Evolutionary conservation across 2,113 vertebrate species (phyloP).

Genomic region (Entomyzon cyanotis): DNA sequence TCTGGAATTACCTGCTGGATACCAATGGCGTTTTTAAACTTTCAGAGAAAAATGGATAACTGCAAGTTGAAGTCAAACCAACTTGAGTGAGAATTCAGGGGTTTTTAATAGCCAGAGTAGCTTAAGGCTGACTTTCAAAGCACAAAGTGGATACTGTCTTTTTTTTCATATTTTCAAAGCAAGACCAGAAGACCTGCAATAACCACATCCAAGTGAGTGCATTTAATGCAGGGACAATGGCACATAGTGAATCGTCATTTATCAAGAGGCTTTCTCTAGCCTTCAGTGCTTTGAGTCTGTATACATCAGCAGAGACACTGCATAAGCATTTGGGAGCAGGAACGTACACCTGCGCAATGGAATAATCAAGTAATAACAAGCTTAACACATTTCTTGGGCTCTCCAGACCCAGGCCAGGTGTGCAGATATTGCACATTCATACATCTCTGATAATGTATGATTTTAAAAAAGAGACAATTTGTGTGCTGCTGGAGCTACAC

Average conservation of each 20-base stretch:
- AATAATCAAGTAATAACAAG: slow-evolving; percentile 37
- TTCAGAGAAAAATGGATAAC: neutral
- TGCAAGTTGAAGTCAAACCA: neutral
- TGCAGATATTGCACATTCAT: neutral
- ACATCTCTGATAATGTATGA: neutral
- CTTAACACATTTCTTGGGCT: neutral
- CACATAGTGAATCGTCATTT: neutral
- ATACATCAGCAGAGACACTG: neutral
- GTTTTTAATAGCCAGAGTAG: neutral
- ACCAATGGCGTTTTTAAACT: neutral
- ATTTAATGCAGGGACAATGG: neutral
- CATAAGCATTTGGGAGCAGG: neutral
- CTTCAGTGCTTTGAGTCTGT: neutral
- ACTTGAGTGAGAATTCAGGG: neutral
- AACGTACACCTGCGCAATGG: neutral
- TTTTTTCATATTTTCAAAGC: neutral
- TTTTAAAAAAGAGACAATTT: neutral
- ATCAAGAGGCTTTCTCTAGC: neutral
- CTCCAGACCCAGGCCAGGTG: slow-evolving; percentile 1
- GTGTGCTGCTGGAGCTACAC: neutral
- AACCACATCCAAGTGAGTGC: neutral
- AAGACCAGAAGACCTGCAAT: neutral
- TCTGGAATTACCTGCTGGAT: slow-evolving; percentile 19
- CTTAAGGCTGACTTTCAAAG: neutral
- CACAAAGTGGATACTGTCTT: neutral